A percentile compares a stretch with the other conserved stretches of the same genome.
phyloP scores from a whole-genome alignment of 2,797 vertebrate species.

The Orestias chungarensis region DNA sequence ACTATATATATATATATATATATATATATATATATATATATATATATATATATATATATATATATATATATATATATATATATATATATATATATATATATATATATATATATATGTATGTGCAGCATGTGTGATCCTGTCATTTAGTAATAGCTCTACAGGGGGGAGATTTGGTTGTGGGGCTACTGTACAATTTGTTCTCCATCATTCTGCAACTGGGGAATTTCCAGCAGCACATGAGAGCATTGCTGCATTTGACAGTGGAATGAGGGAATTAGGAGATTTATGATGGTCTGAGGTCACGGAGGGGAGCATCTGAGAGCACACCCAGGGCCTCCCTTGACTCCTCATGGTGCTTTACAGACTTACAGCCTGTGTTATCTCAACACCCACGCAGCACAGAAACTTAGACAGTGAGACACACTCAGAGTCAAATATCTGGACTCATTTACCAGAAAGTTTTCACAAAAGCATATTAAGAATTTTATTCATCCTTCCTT shows the following conservation, averaged over 20 bases:
- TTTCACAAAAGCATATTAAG: conserved; percentile 2
- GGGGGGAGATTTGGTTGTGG: conserved; percentile 17
- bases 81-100: no score
- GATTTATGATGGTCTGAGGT: conserved; percentile 73
- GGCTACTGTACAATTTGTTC: conserved; percentile 49
- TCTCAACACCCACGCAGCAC: conserved; percentile 59
- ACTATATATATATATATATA: no score
- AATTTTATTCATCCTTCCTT: neutral
- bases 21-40: no score
- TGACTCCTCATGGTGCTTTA: conserved; percentile 65
- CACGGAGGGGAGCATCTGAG: conserved; percentile 66
- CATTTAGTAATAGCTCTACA: conserved; percentile 14
- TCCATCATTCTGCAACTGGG: conserved; percentile 32
- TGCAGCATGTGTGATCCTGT: conserved; percentile 25
- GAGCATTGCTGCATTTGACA: conserved; percentile 64
- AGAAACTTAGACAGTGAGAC: conserved; percentile 25
- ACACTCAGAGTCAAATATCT: conserved; percentile 19
- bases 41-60: no score
- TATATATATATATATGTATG: no score
- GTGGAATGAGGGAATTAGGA: conserved; percentile 73
- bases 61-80: no score
- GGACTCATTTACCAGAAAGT: neutral
- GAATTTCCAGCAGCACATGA: conserved; percentile 68
- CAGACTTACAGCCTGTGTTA: conserved; percentile 67
- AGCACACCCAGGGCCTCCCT: conserved; percentile 55